Conservation (phyloP, 2,888 invertebrate species). For the Syrphus vitripennis region DNA sequence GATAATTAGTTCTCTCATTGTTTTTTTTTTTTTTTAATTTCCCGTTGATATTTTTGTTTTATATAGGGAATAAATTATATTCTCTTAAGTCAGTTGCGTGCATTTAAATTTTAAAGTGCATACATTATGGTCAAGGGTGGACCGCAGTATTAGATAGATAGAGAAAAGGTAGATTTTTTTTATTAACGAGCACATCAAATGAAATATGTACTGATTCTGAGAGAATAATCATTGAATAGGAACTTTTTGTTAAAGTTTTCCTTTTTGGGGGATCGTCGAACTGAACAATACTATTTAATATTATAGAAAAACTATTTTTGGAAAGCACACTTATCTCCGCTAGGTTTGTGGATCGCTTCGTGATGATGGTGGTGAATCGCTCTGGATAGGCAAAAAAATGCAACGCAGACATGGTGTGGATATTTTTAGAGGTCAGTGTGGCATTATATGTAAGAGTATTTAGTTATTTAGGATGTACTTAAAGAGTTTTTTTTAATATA, state of each 20-base stretch:
- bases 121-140: slow-evolving; percentile 66
- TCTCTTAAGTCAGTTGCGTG: slow-evolving; percentile 49
- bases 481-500: background rate
- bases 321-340: background rate
- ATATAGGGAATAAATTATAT: background rate
- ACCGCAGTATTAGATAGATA: slow-evolving; percentile 12
- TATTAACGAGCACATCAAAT: slow-evolving; percentile 1
- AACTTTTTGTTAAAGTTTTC: slow-evolving; percentile 52
- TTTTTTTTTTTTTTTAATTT: background rate
- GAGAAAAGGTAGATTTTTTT: background rate
- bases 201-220: background rate
- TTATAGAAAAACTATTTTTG: slow-evolving; percentile 48
- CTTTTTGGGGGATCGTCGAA: slow-evolving; percentile 64
- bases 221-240: background rate
- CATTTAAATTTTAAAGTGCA: slow-evolving; percentile 24
- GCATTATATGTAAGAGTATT: slow-evolving; percentile 64
- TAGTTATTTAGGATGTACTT: background rate
- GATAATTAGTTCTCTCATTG: slow-evolving; percentile 65
- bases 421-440: slow-evolving; percentile 71
- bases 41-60: background rate
- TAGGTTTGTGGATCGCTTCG: background rate
- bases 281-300: background rate
- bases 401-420: slow-evolving; percentile 31
- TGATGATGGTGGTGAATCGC: slow-evolving; percentile 15
- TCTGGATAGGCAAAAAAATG: slow-evolving; percentile 55